Evolutionary conservation across 2,888 invertebrate genomes (phyloP).

Genomic region (Fabriciana adippe): DNA sequence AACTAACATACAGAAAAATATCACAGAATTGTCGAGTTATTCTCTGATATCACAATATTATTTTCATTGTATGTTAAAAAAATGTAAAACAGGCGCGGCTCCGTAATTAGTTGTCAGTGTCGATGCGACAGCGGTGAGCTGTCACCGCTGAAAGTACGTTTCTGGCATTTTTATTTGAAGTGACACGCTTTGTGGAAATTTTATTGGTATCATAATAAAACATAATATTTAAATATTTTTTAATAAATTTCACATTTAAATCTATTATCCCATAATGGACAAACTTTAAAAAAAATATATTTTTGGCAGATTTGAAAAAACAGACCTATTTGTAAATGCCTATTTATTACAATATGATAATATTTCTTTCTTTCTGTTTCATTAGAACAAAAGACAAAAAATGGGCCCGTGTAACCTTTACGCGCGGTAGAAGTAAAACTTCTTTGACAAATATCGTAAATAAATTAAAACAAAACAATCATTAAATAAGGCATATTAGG

Average conservation of each 20-base stretch:
- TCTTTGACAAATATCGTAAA: too few relatives aligned
- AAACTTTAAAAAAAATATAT: too few relatives aligned
- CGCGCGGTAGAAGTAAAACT: too few relatives aligned
- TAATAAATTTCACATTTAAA: neutral
- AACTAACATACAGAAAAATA: neutral
- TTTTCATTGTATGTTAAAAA: conserved; percentile 14
- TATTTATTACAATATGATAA: too few relatives aligned
- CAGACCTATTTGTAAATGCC: too few relatives aligned
- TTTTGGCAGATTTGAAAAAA: too few relatives aligned
- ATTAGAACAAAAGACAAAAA: too few relatives aligned
- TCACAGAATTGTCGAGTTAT: neutral
- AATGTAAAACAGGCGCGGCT: conserved; percentile 29
- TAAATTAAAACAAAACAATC: too few relatives aligned
- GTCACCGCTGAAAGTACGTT: conserved; percentile 20
- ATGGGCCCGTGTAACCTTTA: too few relatives aligned
- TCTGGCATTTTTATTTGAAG: conserved; percentile 12
- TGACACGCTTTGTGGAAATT: conserved; percentile 12
- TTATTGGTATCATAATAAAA: conserved; percentile 5
- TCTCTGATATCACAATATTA: conserved; percentile 12
- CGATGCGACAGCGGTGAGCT: conserved; percentile 25
- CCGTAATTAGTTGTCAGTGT: conserved; percentile 34
- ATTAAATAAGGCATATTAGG: too few relatives aligned
- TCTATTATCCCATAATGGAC: neutral
- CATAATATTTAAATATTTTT: neutral
- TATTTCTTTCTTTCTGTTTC: too few relatives aligned